These are phyloP conservation scores for Agrotis segetum DNA, from an alignment of 2,888 invertebrate genomes.

Conservation along the genomic window DNA sequence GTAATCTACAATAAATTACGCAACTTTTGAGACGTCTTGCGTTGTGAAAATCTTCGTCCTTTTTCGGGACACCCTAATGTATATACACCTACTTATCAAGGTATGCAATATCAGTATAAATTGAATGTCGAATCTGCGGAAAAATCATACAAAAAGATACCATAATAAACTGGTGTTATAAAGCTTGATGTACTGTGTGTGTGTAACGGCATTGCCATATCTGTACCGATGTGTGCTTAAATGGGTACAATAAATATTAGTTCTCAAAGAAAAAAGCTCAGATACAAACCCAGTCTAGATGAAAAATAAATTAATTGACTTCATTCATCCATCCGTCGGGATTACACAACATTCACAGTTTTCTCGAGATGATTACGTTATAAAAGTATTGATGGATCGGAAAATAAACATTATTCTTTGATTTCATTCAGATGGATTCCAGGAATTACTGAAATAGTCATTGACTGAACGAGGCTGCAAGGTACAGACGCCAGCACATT, in stretches of 20 bases:
- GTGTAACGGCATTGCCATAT: slow-evolving; percentile 3
- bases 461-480: background rate
- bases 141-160: no score
- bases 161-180: no score
- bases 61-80: no score
- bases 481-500: no score
- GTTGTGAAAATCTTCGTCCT: no score
- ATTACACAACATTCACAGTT: slow-evolving; percentile 22
- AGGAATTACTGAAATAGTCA: background rate
- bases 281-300: slow-evolving; percentile 20
- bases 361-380: slow-evolving; percentile 7
- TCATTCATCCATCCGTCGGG: slow-evolving; percentile 16
- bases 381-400: slow-evolving; percentile 4
- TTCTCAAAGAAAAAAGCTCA: slow-evolving; percentile 1
- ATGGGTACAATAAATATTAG: slow-evolving; percentile 2
- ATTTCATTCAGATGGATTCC: background rate
- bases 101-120: no score
- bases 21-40: no score
- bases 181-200: no score
- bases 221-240: slow-evolving; percentile 11
- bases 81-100: background rate
- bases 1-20: no score
- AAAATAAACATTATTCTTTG: slow-evolving; percentile 10
- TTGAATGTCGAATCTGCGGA: no score
- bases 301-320: slow-evolving; percentile 10